Percentiles rank a stretch among this genome's conserved stretches.
Conservation (phyloP, 2,888 invertebrate genomes). For the Nipponacmea schrenckii region DNA sequence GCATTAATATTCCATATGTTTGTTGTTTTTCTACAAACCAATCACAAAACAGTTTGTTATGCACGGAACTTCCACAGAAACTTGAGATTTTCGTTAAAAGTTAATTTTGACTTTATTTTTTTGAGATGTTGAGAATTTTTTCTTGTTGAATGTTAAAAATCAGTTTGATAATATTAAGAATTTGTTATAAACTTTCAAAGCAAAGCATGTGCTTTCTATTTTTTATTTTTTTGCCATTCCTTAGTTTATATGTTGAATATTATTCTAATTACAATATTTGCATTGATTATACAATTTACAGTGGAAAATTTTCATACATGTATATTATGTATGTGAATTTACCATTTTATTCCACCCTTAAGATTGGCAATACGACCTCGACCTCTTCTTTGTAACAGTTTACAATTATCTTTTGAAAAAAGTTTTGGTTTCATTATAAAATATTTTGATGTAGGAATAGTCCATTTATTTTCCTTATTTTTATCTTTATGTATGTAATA, state of each 20-base stretch:
- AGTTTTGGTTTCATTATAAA: too few species aligned
- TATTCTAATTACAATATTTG: slow-evolving; percentile 32
- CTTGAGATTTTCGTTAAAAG: background rate
- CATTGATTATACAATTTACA: slow-evolving; percentile 18
- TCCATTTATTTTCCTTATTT: background rate
- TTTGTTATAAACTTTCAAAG: slow-evolving; percentile 4
- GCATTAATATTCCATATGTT: too few species aligned
- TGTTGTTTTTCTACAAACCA: too few species aligned
- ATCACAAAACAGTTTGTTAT: too few species aligned
- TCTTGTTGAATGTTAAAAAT: background rate
- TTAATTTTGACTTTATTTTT: slow-evolving; percentile 4
- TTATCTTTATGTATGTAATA: background rate
- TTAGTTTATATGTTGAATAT: slow-evolving; percentile 39
- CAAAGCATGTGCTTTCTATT: slow-evolving; percentile 31
- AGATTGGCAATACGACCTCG: background rate
- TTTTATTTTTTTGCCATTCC: slow-evolving; percentile 45
- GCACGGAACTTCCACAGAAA: too few species aligned
- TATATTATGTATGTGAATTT: background rate
- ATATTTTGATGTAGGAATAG: too few species aligned
- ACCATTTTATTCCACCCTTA: background rate
- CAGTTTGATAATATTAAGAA: slow-evolving; percentile 6
- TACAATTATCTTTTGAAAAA: too few species aligned
- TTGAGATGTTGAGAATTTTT: slow-evolving; percentile 7
- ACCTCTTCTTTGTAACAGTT: too few species aligned
- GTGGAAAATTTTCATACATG: background rate